Evolutionary conservation across 2,113 vertebrate species (phyloP).

Genomic region (Nesogale talazaci): DNA sequence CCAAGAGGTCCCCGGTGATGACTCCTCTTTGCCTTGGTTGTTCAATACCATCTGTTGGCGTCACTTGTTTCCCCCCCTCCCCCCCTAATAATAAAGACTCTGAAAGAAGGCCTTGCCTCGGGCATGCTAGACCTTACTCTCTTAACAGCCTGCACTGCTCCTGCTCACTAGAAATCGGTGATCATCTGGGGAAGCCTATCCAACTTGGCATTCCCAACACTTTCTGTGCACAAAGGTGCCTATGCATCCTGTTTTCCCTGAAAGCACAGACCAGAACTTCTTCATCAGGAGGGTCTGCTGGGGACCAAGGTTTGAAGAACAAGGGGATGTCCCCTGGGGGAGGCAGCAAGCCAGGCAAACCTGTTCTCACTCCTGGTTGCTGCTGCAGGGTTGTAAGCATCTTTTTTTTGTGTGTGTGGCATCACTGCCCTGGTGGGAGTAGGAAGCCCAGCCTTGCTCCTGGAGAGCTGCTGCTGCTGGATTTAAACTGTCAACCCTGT

Average conservation of each 20-base stretch:
- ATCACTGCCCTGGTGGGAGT: too few relatives aligned
- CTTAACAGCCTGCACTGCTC: neutral
- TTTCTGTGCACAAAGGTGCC: accelerated
- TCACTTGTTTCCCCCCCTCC: too few relatives aligned
- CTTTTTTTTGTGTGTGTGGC: too few relatives aligned
- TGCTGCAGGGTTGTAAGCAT: neutral
- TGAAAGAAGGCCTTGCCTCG: neutral
- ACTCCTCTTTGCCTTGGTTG: neutral
- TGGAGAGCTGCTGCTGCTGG: too few relatives aligned
- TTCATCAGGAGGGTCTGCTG: neutral
- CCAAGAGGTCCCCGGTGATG: neutral
- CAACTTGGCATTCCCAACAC: neutral
- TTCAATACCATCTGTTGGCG: neutral
- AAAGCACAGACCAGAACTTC: neutral
- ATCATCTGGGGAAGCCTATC: neutral
- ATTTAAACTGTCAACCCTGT: too few relatives aligned
- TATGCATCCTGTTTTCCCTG: neutral
- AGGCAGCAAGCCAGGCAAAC: too few relatives aligned
- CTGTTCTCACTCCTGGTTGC: neutral
- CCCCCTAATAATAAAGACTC: neutral
- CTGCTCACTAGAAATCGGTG: neutral
- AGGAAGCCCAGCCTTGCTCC: too few relatives aligned
- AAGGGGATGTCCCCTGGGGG: neutral
- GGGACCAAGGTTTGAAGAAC: neutral
- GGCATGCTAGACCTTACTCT: neutral